Percentiles rank a stretch among this genome's conserved stretches.
Conservation (phyloP, 2,797 vertebrate genomes). For the Acomys russatus region DNA sequence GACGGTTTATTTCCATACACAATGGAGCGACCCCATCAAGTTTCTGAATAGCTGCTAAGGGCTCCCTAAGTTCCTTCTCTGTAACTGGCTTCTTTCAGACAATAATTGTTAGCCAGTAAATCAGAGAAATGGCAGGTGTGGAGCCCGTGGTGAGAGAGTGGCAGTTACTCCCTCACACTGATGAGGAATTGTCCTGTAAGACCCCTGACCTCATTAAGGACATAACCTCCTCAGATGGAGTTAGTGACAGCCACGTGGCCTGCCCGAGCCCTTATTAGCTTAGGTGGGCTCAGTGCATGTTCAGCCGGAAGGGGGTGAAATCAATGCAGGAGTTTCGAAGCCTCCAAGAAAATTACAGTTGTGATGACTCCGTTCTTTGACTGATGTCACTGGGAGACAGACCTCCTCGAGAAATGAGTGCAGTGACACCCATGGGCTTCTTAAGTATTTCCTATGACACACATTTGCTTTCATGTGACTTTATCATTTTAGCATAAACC, state of each 20-base stretch:
- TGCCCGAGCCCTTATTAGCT: constrained; percentile 83
- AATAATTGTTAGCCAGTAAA: constrained; percentile 89
- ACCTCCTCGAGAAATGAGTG: constrained; percentile 88
- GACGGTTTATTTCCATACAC: constrained; percentile 62
- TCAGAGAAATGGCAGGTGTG: constrained; percentile 88
- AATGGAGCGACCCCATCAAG: constrained; percentile 62
- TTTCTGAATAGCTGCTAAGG: constrained; percentile 61
- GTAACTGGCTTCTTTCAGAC: constrained; percentile 85
- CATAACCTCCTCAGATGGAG: constrained; percentile 89
- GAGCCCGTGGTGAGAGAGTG: constrained; percentile 87
- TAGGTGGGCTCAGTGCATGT: constrained; percentile 82
- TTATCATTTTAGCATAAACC: constrained; percentile 89
- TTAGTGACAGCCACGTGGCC: constrained; percentile 87
- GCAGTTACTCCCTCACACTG: constrained; percentile 87
- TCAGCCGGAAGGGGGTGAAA: constrained; percentile 88
- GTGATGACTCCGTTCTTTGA: constrained; percentile 89
- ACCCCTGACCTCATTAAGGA: constrained; percentile 91
- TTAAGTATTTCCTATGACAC: constrained; percentile 87
- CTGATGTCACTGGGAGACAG: constrained; percentile 88
- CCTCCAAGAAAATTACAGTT: constrained; percentile 88
- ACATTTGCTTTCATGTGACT: constrained; percentile 87
- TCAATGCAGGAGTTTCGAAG: constrained; percentile 88
- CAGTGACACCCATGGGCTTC: constrained; percentile 87
- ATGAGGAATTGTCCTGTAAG: constrained; percentile 86
- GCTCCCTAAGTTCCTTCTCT: constrained; percentile 82